Base-by-base conservation (phyloP, 1,140 invertebrate genomes). In the Temnothorax nylanderi region DNA sequence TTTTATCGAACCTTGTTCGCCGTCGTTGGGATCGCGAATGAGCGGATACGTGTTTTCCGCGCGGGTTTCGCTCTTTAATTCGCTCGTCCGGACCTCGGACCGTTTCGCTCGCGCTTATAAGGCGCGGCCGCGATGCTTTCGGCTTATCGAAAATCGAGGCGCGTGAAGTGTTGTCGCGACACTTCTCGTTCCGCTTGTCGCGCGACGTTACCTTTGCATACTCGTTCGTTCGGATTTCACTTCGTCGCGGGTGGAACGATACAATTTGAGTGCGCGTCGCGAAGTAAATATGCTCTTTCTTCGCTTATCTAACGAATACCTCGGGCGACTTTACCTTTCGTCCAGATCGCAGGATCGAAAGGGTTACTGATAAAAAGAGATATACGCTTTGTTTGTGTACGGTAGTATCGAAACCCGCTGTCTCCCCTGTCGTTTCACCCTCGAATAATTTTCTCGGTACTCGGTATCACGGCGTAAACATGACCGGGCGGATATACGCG, bases 141-240 rank as follows among this genome's bases (percentile, higher is more conserved):
- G 32, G 41, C 51, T 84, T 84, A 84, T 84, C 80, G 69, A 41
- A 41, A 74, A 75, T 54, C 67, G 67, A 16, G 69, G 2, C 41
- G 67, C 21, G 49, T 75, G 78, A 87, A 75, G 74, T 37, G 41
- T 76, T 54, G 54, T 76, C 77, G 64, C 78, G 78, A 84, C 18
- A 74, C 84, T 69, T 87, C 67, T 76, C 86, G 44, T 84, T 62
- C 64, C 18, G 54, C 82, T 67, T 78, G 72, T 87, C 87, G 74
- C 37, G 37, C 49, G 71, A 86, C 54, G 47, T 34, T 65, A 80
- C 69, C 11, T 74, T 74, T 82, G 80, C 69, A 84, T 75, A 60
- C 80, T 11, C 41, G 69, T 47, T 76, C 81, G 54, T 76, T 75
- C 58, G 26, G 74, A 54, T 74, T 54, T 74, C 64, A 84, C 44